A percentile compares a stretch with the other conserved stretches of the same genome.
Evolutionary conservation across 2,888 invertebrate genomes (phyloP).

Genomic region (Drosophila percnosoma): DNA sequence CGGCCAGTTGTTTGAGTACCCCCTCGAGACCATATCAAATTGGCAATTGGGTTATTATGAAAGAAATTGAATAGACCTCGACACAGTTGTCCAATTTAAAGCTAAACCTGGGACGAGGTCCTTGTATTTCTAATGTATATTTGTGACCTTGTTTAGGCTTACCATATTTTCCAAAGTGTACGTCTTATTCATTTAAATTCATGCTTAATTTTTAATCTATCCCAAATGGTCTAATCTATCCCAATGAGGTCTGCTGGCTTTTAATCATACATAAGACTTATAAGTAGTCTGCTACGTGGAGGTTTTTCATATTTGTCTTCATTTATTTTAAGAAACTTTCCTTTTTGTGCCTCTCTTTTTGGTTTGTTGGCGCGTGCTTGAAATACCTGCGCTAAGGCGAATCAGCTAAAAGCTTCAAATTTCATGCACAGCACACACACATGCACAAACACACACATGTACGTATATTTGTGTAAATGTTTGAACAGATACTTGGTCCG

Average conservation of each 20-base stretch:
- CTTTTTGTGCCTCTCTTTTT: slow-evolving; percentile 12
- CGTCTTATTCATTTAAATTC: background rate
- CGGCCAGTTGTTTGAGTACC: background rate
- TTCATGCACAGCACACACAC: slow-evolving; percentile 45
- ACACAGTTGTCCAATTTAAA: background rate
- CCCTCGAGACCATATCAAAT: background rate
- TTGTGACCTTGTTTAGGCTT: background rate
- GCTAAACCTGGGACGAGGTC: background rate
- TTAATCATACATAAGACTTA: slow-evolving; percentile 55
- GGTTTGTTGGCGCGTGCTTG: slow-evolving; percentile 35
- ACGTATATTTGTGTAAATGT: slow-evolving; percentile 15
- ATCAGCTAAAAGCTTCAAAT: slow-evolving; percentile 66
- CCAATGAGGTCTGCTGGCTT: slow-evolving; percentile 19
- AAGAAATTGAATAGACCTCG: background rate
- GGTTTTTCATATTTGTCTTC: slow-evolving; percentile 46
- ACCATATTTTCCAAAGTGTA: background rate
- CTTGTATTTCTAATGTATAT: background rate
- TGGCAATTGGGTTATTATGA: slow-evolving; percentile 2
- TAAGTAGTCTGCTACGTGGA: background rate
- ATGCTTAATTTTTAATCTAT: background rate
- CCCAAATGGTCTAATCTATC: slow-evolving; percentile 8
- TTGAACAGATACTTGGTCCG: slow-evolving; percentile 32
- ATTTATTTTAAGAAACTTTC: slow-evolving; percentile 37
- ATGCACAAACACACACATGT: background rate
- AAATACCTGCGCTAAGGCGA: slow-evolving; percentile 56